Evolutionary conservation across 2,888 invertebrate genomes (phyloP).

Genomic region (Phragmatobia fuliginosa): DNA sequence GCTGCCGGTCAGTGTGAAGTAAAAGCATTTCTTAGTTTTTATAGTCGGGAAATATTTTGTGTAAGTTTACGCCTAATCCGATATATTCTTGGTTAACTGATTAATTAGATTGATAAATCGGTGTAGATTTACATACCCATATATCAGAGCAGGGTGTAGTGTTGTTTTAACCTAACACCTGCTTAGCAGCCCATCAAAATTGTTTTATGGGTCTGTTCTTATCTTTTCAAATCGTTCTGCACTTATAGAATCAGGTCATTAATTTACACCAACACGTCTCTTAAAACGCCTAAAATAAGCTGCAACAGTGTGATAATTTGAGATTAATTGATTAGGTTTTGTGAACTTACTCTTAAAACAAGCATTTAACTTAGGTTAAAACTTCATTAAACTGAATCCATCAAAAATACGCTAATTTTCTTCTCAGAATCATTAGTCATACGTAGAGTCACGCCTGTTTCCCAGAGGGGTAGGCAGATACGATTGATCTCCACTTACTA

Average conservation of each 20-base stretch:
- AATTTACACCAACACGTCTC: not conserved
- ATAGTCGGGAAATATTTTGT: slow-evolving; percentile 21
- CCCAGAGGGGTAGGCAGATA: too few relatives aligned
- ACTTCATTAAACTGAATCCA: too few relatives aligned
- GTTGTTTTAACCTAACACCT: slow-evolving; percentile 7
- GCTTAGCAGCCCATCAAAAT: not conserved
- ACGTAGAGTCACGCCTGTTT: too few relatives aligned
- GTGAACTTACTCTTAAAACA: too few relatives aligned
- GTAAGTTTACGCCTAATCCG: slow-evolving; percentile 28
- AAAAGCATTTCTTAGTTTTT: slow-evolving; percentile 31
- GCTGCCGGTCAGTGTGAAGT: slow-evolving; percentile 32
- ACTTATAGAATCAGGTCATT: not conserved
- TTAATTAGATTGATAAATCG: slow-evolving; percentile 21
- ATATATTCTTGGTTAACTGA: slow-evolving; percentile 18
- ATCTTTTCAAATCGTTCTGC: not conserved
- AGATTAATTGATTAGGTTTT: not conserved
- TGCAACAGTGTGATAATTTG: not conserved
- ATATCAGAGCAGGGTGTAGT: slow-evolving; percentile 3
- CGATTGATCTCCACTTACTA: too few relatives aligned
- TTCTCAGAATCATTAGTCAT: too few relatives aligned
- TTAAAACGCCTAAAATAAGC: not conserved
- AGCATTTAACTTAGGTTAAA: too few relatives aligned
- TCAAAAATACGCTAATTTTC: too few relatives aligned
- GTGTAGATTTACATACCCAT: slow-evolving; percentile 13
- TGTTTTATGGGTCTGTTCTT: not conserved